phyloP scores from a whole-genome alignment of 2,797 vertebrate genomes.

The Serranus cabrilla region DNA sequence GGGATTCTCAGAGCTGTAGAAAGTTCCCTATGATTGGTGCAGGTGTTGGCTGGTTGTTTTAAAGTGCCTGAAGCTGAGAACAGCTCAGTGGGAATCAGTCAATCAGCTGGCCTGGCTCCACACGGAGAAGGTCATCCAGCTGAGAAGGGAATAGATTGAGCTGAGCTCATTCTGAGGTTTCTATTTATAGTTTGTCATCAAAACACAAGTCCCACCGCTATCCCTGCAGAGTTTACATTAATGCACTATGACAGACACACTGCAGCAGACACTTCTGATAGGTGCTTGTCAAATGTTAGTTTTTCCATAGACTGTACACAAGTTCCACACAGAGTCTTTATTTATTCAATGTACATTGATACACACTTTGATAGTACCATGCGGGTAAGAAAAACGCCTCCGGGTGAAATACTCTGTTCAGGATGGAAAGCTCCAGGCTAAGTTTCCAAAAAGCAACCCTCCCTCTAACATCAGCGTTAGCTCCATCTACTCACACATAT shows the following conservation, averaged over 20 bases:
- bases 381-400: slow-evolving; percentile 75
- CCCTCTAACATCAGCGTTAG: slow-evolving; percentile 37
- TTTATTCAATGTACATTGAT: slow-evolving; percentile 81
- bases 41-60: slow-evolving; percentile 23
- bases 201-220: slow-evolving; percentile 46
- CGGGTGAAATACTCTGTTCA: slow-evolving; percentile 59
- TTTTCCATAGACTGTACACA: slow-evolving; percentile 49
- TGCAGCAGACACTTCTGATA: slow-evolving; percentile 12
- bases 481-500: slow-evolving; percentile 39
- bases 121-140: slow-evolving; percentile 63
- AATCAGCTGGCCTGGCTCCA: slow-evolving; percentile 50
- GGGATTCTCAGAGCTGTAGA: too few species aligned
- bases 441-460: slow-evolving; percentile 58
- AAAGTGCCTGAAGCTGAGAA: slow-evolving; percentile 44
- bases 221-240: slow-evolving; percentile 27
- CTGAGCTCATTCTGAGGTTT: slow-evolving; percentile 59
- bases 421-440: slow-evolving; percentile 60
- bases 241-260: slow-evolving; percentile 37
- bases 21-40: background rate
- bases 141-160: slow-evolving; percentile 62
- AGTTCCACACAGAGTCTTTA: slow-evolving; percentile 78
- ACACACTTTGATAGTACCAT: slow-evolving; percentile 78
- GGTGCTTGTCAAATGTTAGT: slow-evolving; percentile 18
- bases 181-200: slow-evolving; percentile 72
- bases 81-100: slow-evolving; percentile 62